Base-by-base conservation (phyloP, 2,113 vertebrate species). In the Daphoenositta chrysoptera region DNA sequence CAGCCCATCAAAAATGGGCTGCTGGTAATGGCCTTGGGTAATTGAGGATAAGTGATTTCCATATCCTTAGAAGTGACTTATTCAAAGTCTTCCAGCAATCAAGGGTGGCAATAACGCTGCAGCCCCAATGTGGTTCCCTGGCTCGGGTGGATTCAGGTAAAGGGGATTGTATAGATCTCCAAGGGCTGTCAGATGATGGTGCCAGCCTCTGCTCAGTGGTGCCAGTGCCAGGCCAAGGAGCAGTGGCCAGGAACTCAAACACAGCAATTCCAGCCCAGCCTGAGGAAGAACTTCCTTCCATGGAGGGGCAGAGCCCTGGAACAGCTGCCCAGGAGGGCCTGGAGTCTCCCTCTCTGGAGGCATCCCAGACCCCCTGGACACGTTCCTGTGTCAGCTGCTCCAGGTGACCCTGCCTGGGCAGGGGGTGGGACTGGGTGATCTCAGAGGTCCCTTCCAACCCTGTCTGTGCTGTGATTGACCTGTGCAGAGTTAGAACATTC, bases 41-140 rank as follows among this genome's bases (percentile, higher is more conserved):
- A 13, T 44, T 58, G 33, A 16, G 37, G 15, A 40, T 51, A 24
- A 39, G 3, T 40, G 8, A 24, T 37, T 57, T 53, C 2, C 0
- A 1, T 27, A 11, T 24, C 7, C 7, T 30, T 68, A 10, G 13
- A 65, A 61, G 30, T 1, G 2, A 22, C 10, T 75, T 26, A 30
- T 10, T 8, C n/a, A 6, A 10, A 30, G 28, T 47, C 2, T 27
- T 6, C 2, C 16, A n/a, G 31, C 28, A 33, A 1, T 3, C 7
- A 17, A 22, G 17, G 0, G 0, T 31, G 37, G 27, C 37, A 21
- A 8, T 39, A 40, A 26, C 3, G 4, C 48, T 33, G 2, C 26
- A 42, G 23, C 7, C 8, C 3, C 57, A 12, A 3, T 0, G 0
- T 1, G 1, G 12, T 44, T 66, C 45, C 24, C 2, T 31, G 8